phyloP scores from a whole-genome alignment of 2,797 vertebrate species.

The Petrocephalus schoutedeni region DNA sequence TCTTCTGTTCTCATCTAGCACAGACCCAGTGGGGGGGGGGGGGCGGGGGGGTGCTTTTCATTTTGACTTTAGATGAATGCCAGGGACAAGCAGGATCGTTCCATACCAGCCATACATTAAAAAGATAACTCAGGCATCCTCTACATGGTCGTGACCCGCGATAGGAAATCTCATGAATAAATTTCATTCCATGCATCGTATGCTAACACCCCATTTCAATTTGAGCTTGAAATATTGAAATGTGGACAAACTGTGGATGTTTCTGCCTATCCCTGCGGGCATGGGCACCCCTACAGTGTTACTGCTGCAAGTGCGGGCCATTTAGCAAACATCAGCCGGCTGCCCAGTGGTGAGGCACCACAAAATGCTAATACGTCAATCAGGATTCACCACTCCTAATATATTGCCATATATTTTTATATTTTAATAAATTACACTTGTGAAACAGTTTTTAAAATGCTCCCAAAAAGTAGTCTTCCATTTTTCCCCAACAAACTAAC shows the following conservation, averaged over 20 bases:
- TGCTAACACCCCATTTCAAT: conserved; percentile 4
- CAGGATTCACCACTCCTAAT: too few species aligned
- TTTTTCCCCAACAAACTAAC: neutral
- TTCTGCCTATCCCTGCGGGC: neutral
- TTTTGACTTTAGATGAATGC: neutral
- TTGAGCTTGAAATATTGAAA: neutral
- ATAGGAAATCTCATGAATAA: neutral
- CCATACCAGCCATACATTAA: neutral
- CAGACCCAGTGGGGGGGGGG: neutral
- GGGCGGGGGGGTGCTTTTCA: neutral
- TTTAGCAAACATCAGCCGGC: neutral
- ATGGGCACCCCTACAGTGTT: neutral
- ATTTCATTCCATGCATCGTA: conserved; percentile 4
- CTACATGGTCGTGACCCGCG: neutral
- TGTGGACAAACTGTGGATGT: neutral
- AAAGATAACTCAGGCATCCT: neutral
- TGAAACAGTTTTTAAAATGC: neutral
- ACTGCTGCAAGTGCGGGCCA: neutral
- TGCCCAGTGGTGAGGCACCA: neutral
- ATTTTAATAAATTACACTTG: neutral
- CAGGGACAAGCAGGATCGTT: neutral
- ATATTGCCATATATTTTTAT: neutral
- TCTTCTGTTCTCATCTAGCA: neutral
- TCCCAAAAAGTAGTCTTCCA: neutral
- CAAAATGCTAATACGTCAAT: neutral